These are phyloP conservation scores for Steinernema khuongi DNA, from an alignment of 1,140 invertebrate genomes.

Conservation along the genomic window DNA sequence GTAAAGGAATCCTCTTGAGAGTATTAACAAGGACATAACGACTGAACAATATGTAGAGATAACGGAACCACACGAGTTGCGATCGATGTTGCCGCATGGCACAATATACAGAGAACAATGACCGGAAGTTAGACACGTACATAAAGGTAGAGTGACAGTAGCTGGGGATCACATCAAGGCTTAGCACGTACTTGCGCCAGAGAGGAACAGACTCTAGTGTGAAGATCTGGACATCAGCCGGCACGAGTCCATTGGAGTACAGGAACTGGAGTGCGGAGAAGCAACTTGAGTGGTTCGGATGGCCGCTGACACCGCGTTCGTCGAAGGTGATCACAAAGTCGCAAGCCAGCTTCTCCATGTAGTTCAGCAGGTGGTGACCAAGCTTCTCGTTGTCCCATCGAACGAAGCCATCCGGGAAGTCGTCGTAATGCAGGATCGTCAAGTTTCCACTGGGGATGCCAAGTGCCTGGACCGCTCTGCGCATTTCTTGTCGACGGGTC, in stretches of 20 bases:
- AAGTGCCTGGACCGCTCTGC: constrained; percentile 70
- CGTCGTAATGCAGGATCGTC: constrained; percentile 63
- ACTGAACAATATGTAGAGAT: constrained; percentile 80
- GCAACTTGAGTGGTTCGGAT: constrained; percentile 76
- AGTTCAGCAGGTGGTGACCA: constrained; percentile 69
- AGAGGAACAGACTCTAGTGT: constrained; percentile 44
- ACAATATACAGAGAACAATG: constrained; percentile 35
- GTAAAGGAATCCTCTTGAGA: background rate
- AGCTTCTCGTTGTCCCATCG: constrained; percentile 73
- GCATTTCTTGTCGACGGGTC: constrained; percentile 71
- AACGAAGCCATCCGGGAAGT: constrained; percentile 71
- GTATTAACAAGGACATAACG: constrained; percentile 67
- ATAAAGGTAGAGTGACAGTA: constrained; percentile 71
- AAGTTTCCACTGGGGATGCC: constrained; percentile 74
- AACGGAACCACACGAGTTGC: constrained; percentile 86
- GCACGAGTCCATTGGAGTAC: constrained; percentile 43
- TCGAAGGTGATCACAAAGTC: constrained; percentile 78
- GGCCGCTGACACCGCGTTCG: constrained; percentile 77
- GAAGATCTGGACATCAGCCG: constrained; percentile 44
- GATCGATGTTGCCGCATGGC: constrained; percentile 80
- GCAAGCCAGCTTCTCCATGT: constrained; percentile 66
- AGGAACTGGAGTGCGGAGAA: constrained; percentile 43
- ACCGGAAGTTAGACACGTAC: constrained; percentile 64
- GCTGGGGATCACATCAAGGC: constrained; percentile 73
- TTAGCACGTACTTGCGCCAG: constrained; percentile 76